phyloP scores from a whole-genome alignment of 2,888 invertebrate species.

The Noctua fimbriata region DNA sequence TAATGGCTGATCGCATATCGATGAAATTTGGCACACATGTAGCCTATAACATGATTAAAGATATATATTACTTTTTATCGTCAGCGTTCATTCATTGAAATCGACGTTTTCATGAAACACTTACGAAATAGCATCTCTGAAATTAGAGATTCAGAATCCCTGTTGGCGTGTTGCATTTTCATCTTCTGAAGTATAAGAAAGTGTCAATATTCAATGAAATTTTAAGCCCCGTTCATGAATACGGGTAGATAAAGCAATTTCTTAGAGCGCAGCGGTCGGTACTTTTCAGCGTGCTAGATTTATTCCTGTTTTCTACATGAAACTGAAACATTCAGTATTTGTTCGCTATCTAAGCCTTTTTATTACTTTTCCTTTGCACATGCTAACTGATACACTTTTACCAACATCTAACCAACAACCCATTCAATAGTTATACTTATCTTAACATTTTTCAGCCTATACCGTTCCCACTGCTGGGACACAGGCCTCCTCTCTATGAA shows the following conservation, averaged over 20 bases:
- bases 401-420: too few species aligned
- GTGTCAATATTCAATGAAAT: slow-evolving; percentile 12
- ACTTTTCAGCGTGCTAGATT: not conserved
- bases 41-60: not conserved
- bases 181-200: not conserved
- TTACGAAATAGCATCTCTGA: not conserved
- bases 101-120: not conserved
- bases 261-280: not conserved
- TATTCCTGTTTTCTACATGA: not conserved
- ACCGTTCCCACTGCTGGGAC: too few species aligned
- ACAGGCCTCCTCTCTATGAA: too few species aligned
- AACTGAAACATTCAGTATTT: not conserved
- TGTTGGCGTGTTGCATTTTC: not conserved
- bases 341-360: not conserved
- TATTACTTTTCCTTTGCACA: not conserved
- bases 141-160: not conserved
- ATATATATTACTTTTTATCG: not conserved
- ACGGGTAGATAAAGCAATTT: not conserved
- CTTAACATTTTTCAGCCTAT: too few species aligned
- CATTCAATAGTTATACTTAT: too few species aligned
- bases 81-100: not conserved
- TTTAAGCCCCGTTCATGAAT: not conserved
- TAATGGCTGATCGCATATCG: not conserved
- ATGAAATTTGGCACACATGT: not conserved
- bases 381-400: too few species aligned